Base-by-base conservation (phyloP, 2,113 vertebrate genomes). In the Syngnathus scovelli region DNA sequence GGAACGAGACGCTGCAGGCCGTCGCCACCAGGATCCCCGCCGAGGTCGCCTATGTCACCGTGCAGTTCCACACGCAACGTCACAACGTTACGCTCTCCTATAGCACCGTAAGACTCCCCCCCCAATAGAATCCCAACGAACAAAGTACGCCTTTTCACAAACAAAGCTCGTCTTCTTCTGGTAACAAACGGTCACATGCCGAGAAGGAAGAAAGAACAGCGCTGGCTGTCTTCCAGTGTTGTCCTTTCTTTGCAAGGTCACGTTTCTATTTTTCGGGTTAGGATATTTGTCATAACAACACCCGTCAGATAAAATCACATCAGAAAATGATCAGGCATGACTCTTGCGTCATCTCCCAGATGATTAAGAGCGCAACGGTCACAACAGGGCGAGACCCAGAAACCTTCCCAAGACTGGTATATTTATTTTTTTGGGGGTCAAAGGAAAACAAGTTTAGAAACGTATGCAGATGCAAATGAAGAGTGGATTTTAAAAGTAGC, bases 21-120 rank as follows among this genome's bases (percentile, higher is more conserved):
- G 66, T 93, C 21, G 85, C 94, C 78, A 91, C 86, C 72, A 79
- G 89, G 60, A 92, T 99, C 71, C 90, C 90, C 8, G 58, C 81
- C 33, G 93, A 93, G 0, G 90, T 92, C 6, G 85, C 94, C 16
- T 93, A 93, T 43, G 33, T 97, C 78, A 86, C 93, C 9, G 91
- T 98, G 81, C 96, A 98, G 89, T 92, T 95, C 68, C 96, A 98
- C 79, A 92, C 94, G 1, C 95, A 93, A 80, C 86, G 89, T 62
- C 88, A 21, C 44, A 93, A 95, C 67, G 89, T 91, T 70, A 94
- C 94, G 0, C 71, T 98, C 48, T 95, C 95, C 37, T 94, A 94
- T 82, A 87, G 82, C 69, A 90, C 88, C 92, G 96, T 98, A 87
- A 76, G 87, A 21, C 37, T 6, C 46, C 18, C 18, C 27, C 27